Percentiles rank a stretch among this genome's conserved stretches.
These are phyloP conservation scores for Lophius americanus DNA, from an alignment of 2,797 vertebrate species.

Conservation along the genomic window DNA sequence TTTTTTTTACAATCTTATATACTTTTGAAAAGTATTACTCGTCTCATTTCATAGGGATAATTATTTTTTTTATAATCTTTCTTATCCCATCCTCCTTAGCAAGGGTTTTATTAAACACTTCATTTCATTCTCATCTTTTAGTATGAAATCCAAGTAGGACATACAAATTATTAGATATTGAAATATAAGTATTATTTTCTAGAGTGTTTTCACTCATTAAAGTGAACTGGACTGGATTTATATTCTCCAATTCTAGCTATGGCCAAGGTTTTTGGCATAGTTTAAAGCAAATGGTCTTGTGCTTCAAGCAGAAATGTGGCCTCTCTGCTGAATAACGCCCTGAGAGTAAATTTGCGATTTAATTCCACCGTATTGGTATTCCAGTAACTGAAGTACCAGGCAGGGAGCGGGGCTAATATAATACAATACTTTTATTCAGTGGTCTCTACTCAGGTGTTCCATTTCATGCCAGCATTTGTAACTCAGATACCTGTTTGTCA, in stretches of 20 bases:
- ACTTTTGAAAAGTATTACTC: constrained; percentile 14
- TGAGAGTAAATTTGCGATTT: constrained; percentile 2
- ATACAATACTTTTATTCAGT: background rate
- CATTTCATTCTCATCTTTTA: constrained; percentile 67
- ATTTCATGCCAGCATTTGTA: constrained; percentile 57
- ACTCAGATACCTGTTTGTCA: constrained; percentile 51
- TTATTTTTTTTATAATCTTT: constrained; percentile 42
- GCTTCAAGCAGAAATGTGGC: constrained; percentile 1
- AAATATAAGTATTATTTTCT: constrained; percentile 36
- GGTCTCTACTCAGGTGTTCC: constrained; percentile 72
- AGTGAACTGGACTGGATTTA: constrained; percentile 28
- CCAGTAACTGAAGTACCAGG: constrained; percentile 16
- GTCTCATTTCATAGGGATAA: constrained; percentile 43
- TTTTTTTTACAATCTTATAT: constrained; percentile 37
- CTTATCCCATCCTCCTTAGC: constrained; percentile 49
- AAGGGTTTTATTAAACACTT: constrained; percentile 57
- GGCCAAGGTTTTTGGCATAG: background rate
- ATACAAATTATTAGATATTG: constrained; percentile 7
- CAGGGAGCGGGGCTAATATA: constrained; percentile 39
- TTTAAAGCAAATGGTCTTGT: background rate
- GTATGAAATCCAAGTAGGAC: constrained; percentile 4
- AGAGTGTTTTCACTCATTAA: constrained; percentile 41
- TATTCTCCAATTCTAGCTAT: constrained; percentile 15
- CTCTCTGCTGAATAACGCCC: constrained; percentile 10
- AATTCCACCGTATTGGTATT: constrained; percentile 7